These are phyloP conservation scores for Lasioglossum baleicum DNA, from an alignment of 1,140 invertebrate genomes.

Conservation along the genomic window DNA sequence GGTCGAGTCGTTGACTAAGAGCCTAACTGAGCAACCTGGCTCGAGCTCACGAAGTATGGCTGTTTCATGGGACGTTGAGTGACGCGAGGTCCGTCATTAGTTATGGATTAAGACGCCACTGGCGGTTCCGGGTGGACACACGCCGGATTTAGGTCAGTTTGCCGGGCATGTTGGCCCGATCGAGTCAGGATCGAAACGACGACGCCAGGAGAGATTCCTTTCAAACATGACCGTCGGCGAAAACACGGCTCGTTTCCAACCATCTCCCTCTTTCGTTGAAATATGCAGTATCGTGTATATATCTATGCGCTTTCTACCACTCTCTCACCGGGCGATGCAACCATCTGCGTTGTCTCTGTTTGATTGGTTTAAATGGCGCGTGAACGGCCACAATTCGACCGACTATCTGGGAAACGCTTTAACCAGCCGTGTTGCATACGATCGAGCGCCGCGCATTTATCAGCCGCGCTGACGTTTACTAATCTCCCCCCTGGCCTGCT, in stretches of 20 bases:
- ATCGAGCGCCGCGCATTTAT: conserved; percentile 50
- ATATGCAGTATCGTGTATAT: too few species aligned
- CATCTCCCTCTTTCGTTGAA: too few species aligned
- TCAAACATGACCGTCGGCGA: conserved; percentile 16
- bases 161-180: conserved; percentile 44
- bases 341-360: conserved; percentile 45
- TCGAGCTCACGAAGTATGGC: not conserved
- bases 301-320: too few species aligned
- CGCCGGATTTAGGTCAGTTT: conserved; percentile 47
- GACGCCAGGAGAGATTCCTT: conserved; percentile 47
- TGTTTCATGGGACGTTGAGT: not conserved
- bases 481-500: conserved; percentile 11
- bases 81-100: conserved; percentile 13
- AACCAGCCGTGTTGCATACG: conserved; percentile 52
- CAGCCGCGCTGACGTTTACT: conserved; percentile 41
- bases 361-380: conserved; percentile 62
- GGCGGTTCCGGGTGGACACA: not conserved
- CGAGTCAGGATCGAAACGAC: conserved; percentile 36
- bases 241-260: not conserved
- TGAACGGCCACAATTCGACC: conserved; percentile 55
- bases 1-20: too few species aligned
- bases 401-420: conserved; percentile 57
- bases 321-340: too few species aligned
- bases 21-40: too few species aligned
- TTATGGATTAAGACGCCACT: conserved; percentile 48